A percentile compares a stretch with the other conserved stretches of the same genome.
These are phyloP conservation scores for Zelostemma sp. DNA, from an alignment of 1,140 invertebrate species.

Conservation along the genomic window DNA sequence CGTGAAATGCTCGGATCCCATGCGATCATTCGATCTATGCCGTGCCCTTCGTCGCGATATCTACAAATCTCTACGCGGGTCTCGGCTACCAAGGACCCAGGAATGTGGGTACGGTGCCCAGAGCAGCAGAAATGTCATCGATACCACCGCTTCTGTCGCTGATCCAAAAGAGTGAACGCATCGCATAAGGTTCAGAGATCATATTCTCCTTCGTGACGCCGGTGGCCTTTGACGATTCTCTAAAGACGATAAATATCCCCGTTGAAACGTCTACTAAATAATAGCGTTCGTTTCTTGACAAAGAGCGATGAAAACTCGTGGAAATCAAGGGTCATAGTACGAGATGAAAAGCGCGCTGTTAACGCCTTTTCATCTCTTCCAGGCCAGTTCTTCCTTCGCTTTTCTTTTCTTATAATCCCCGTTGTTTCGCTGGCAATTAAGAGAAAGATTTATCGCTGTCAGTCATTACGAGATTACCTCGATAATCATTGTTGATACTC, in stretches of 20 bases:
- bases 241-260: conserved; percentile 49
- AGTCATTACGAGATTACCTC: too few species aligned
- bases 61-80: conserved; percentile 21
- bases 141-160: conserved; percentile 26
- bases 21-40: conserved; percentile 7
- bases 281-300: conserved; percentile 41
- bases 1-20: conserved; percentile 20
- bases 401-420: not conserved
- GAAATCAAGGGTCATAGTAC: not conserved
- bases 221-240: conserved; percentile 58
- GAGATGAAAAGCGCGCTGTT: not conserved
- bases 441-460: too few species aligned
- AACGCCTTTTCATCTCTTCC: not conserved
- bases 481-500: too few species aligned
- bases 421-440: too few species aligned
- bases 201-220: conserved; percentile 57
- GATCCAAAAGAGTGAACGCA: conserved; percentile 55
- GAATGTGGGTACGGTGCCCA: conserved; percentile 63
- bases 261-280: conserved; percentile 42
- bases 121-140: conserved; percentile 57
- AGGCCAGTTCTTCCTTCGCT: not conserved
- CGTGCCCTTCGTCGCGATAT: conserved; percentile 35
- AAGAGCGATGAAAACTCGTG: conserved; percentile 18
- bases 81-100: conserved; percentile 42
- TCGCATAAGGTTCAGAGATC: conserved; percentile 64